These are phyloP conservation scores for Cydia fagiglandana DNA, from an alignment of 1,140 invertebrate species.

Conservation along the genomic window DNA sequence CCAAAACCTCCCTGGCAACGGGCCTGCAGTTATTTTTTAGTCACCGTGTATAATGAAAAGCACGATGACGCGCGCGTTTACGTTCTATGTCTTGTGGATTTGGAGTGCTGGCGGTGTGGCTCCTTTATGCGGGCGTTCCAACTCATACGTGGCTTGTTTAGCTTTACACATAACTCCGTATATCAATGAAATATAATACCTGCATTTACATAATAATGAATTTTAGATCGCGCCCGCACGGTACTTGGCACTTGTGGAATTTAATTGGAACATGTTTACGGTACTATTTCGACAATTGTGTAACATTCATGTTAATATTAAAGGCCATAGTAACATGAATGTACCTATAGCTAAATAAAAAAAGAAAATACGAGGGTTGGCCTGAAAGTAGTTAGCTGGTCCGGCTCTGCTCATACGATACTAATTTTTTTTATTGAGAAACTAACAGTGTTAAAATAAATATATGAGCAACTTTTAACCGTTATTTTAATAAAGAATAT, in stretches of 20 bases:
- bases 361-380: too few relatives aligned
- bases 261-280: background rate
- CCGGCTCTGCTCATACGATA: too few relatives aligned
- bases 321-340: too few relatives aligned
- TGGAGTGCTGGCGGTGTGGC: constrained; percentile 53
- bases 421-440: too few relatives aligned
- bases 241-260: constrained; percentile 12
- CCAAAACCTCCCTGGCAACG: too few relatives aligned
- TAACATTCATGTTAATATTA: too few relatives aligned
- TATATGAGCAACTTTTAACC: too few relatives aligned
- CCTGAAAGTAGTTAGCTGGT: too few relatives aligned
- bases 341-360: too few relatives aligned
- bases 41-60: background rate
- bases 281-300: background rate
- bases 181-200: constrained; percentile 27
- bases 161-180: constrained; percentile 37
- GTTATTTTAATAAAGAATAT: too few relatives aligned
- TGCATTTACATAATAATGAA: constrained; percentile 26
- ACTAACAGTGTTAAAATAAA: too few relatives aligned
- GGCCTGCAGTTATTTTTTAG: too few relatives aligned
- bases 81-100: constrained; percentile 53
- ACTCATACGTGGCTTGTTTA: constrained; percentile 39
- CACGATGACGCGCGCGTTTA: constrained; percentile 39
- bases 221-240: constrained; percentile 12
- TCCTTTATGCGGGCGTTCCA: constrained; percentile 51